Conservation (phyloP, 2,113 vertebrate genomes). For the Dicrurus megarhynchus region DNA sequence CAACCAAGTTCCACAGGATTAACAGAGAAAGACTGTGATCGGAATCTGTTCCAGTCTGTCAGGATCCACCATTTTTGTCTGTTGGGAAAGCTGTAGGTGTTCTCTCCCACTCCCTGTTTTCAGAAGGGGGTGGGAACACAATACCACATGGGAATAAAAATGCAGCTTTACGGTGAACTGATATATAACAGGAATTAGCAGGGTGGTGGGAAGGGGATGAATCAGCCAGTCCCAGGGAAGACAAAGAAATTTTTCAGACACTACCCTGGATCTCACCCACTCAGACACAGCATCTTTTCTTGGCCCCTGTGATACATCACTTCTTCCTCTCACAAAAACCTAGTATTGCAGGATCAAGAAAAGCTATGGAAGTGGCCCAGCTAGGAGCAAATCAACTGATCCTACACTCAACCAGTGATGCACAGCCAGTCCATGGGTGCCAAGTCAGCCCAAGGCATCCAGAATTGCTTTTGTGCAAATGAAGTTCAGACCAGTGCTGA, state of each 20-base stretch:
- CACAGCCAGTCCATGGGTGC: neutral
- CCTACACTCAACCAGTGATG: neutral
- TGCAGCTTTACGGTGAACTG: conserved; percentile 20
- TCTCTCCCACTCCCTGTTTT: conserved; percentile 29
- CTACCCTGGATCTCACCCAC: conserved; percentile 54
- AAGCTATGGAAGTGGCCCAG: neutral
- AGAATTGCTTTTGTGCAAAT: neutral
- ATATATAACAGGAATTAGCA: conserved; percentile 38
- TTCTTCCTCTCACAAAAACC: neutral
- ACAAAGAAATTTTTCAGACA: conserved; percentile 55
- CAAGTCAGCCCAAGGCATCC: neutral
- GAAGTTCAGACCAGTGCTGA: neutral
- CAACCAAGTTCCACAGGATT: neutral
- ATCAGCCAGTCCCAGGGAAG: conserved; percentile 44
- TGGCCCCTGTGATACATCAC: conserved; percentile 15
- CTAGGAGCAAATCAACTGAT: neutral
- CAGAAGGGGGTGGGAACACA: conserved; percentile 17
- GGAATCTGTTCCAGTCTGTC: conserved; percentile 30
- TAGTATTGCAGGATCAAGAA: neutral
- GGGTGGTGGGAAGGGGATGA: conserved; percentile 54
- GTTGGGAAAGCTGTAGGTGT: conserved; percentile 32
- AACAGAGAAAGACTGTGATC: neutral
- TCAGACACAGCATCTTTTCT: conserved; percentile 50
- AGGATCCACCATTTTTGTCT: conserved; percentile 47
- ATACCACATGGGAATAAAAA: conserved; percentile 25